Conservation (phyloP, 2,797 vertebrate species). For the Eulemur albifrons region DNA sequence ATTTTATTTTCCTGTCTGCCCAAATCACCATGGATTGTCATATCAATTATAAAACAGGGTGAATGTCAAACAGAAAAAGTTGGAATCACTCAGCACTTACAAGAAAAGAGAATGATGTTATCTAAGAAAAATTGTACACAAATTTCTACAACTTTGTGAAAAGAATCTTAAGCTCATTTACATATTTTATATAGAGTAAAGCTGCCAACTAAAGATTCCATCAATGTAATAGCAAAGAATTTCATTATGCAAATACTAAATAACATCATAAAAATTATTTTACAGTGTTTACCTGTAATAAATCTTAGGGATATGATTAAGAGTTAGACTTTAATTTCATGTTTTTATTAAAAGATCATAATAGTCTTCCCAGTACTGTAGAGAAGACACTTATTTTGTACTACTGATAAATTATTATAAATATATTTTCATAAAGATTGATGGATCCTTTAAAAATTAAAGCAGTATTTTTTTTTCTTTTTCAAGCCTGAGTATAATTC, state of each 20-base stretch:
- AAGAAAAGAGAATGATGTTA: neutral
- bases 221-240: neutral
- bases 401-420: constrained; percentile 1
- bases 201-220: constrained; percentile 1
- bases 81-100: constrained; percentile 25
- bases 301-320: neutral
- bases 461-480: neutral
- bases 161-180: neutral
- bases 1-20: constrained; percentile 42
- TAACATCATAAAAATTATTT: neutral
- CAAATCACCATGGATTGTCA: constrained; percentile 51
- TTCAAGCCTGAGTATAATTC: neutral
- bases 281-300: neutral
- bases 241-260: neutral
- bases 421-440: constrained; percentile 20
- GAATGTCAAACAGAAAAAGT: constrained; percentile 42
- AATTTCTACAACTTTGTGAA: neutral
- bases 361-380: neutral
- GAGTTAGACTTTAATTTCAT: neutral
- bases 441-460: constrained; percentile 21
- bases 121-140: neutral
- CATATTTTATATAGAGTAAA: neutral
- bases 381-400: neutral
- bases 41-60: constrained; percentile 37
- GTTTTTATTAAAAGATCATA: constrained; percentile 10